Conservation (phyloP, 2,113 vertebrate genomes). For the Panurus biarmicus region DNA sequence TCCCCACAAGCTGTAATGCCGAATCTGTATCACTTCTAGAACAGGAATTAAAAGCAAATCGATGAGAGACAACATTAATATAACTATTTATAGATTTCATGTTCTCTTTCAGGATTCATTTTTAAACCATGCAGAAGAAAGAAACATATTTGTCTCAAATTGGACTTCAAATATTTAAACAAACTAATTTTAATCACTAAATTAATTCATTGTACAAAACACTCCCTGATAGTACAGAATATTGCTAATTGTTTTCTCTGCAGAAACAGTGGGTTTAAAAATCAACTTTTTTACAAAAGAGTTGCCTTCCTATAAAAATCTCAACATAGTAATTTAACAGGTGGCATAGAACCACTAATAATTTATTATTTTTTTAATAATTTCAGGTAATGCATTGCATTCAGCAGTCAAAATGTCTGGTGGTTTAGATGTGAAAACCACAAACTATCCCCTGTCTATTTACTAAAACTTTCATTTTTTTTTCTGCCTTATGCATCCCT, state of each 20-base stretch:
- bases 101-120: not conserved
- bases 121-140: not conserved
- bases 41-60: not conserved
- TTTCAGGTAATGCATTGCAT: not conserved
- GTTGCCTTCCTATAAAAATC: not conserved
- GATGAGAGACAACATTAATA: not conserved
- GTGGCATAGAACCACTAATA: not conserved
- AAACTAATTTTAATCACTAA: not conserved
- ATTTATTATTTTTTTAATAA: not conserved
- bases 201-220: not conserved
- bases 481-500: not conserved
- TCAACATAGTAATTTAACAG: not conserved
- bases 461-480: not conserved
- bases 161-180: not conserved
- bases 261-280: not conserved
- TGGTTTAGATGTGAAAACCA: not conserved
- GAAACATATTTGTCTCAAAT: not conserved
- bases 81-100: not conserved
- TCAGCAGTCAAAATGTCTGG: not conserved
- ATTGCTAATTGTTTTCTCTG: too few species aligned
- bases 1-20: not conserved
- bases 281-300: not conserved
- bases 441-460: not conserved
- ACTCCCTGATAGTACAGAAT: not conserved
- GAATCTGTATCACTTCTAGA: not conserved